Conservation (phyloP, 1,140 invertebrate genomes). For the Carposina sasakii region DNA sequence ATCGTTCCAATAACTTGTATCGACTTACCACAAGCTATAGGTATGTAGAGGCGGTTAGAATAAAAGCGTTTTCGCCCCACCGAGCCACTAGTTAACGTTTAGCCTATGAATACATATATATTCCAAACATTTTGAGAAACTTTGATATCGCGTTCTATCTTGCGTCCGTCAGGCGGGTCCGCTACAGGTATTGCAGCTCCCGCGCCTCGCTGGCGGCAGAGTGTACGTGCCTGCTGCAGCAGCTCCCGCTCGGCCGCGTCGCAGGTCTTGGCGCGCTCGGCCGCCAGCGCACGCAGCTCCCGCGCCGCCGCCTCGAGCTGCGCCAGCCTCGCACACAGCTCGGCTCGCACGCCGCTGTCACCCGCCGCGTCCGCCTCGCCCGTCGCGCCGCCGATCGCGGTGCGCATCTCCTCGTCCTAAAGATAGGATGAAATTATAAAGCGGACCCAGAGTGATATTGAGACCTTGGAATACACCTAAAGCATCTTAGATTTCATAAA, state of each 20-base stretch:
- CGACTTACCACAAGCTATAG: too few species aligned
- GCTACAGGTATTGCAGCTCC: too few species aligned
- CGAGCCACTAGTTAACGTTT: too few species aligned
- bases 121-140: too few species aligned
- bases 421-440: background rate
- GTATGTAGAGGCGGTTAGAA: too few species aligned
- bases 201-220: too few species aligned
- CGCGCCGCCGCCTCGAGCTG: constrained; percentile 88
- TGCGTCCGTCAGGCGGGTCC: too few species aligned
- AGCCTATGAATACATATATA: too few species aligned
- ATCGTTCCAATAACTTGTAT: too few species aligned
- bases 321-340: constrained; percentile 86
- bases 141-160: too few species aligned
- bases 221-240: constrained; percentile 82
- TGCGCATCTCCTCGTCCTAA: constrained; percentile 19
- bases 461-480: background rate
- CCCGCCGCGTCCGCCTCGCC: constrained; percentile 16
- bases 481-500: background rate
- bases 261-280: constrained; percentile 96
- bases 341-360: constrained; percentile 51
- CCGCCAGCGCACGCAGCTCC: constrained; percentile 88
- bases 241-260: constrained; percentile 94
- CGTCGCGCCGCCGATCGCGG: constrained; percentile 8
- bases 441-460: too few species aligned
- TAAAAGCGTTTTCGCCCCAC: too few species aligned